A percentile compares a stretch with the other conserved stretches of the same genome.
phyloP scores from a whole-genome alignment of 2,797 vertebrate genomes.

The Siniperca scherzeri region DNA sequence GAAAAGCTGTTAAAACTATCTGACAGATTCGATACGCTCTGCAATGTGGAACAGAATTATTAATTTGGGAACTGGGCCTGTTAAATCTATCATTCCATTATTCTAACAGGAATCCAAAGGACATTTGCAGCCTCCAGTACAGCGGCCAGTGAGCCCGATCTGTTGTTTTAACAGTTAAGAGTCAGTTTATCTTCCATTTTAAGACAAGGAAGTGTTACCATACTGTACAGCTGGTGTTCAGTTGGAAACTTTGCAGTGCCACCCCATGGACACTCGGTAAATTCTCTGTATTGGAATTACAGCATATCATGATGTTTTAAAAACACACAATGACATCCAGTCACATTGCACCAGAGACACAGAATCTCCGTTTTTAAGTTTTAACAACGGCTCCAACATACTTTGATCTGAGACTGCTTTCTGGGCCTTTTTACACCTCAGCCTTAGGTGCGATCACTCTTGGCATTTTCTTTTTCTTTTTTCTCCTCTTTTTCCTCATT shows the following conservation, averaged over 20 bases:
- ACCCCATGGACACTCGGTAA: slow-evolving; percentile 61
- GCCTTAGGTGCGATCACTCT: slow-evolving; percentile 20
- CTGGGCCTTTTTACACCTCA: neutral
- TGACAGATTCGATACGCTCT: slow-evolving; percentile 79
- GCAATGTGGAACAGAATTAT: slow-evolving; percentile 81
- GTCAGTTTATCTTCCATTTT: slow-evolving; percentile 69
- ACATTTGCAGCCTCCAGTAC: slow-evolving; percentile 71
- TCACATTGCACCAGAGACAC: neutral
- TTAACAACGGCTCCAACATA: neutral
- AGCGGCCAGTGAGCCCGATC: slow-evolving; percentile 64
- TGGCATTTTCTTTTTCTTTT: slow-evolving; percentile 6
- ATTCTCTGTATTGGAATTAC: neutral
- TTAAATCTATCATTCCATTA: slow-evolving; percentile 87
- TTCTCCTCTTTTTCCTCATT: neutral
- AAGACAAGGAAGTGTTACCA: slow-evolving; percentile 56
- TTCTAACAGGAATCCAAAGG: slow-evolving; percentile 80
- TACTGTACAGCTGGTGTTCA: neutral
- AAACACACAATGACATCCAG: neutral
- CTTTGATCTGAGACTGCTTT: neutral
- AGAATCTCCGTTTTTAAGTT: neutral
- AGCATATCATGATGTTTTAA: slow-evolving; percentile 2
- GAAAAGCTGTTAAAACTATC: slow-evolving; percentile 78
- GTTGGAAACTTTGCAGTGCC: slow-evolving; percentile 67
- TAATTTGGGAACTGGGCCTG: slow-evolving; percentile 83
- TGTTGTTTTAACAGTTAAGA: slow-evolving; percentile 77